These are phyloP conservation scores for Mellilla xanthometata DNA, from an alignment of 2,888 invertebrate species.

Conservation along the genomic window DNA sequence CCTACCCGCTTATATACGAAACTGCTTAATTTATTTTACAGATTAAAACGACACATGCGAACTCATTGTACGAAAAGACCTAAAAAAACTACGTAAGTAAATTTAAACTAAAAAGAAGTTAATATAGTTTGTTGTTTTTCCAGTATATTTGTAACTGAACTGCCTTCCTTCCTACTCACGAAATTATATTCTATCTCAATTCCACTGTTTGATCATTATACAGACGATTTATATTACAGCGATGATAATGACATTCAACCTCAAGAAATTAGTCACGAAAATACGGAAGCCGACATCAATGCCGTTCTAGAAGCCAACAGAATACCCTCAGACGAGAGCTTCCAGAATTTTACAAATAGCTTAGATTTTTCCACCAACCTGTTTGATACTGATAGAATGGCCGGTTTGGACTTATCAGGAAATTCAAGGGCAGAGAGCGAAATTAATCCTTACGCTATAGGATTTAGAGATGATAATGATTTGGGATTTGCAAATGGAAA, in stretches of 20 bases:
- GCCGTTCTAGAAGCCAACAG: constrained; percentile 47
- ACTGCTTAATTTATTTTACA: constrained; percentile 35
- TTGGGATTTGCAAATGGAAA: constrained; percentile 30
- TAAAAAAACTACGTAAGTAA: constrained; percentile 34
- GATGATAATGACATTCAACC: not conserved
- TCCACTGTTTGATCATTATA: no score
- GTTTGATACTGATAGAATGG: constrained; percentile 59
- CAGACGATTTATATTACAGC: no score
- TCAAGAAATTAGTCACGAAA: constrained; percentile 1
- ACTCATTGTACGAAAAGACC: constrained; percentile 43
- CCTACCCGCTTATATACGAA: no score
- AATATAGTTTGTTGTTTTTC: no score
- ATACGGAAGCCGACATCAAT: constrained; percentile 26
- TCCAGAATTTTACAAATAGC: constrained; percentile 57
- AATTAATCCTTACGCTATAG: constrained; percentile 43
- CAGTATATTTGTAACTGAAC: no score
- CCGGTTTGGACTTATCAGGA: constrained; percentile 53
- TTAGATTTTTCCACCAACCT: constrained; percentile 59
- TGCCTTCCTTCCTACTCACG: no score
- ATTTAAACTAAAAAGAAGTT: no score
- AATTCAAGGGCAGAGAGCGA: constrained; percentile 52
- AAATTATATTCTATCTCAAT: no score
- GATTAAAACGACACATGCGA: constrained; percentile 50
- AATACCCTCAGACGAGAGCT: constrained; percentile 60
- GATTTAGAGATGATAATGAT: constrained; percentile 45